These are phyloP conservation scores for Orchestes rusci DNA, from an alignment of 2,888 invertebrate genomes.

Conservation along the genomic window DNA sequence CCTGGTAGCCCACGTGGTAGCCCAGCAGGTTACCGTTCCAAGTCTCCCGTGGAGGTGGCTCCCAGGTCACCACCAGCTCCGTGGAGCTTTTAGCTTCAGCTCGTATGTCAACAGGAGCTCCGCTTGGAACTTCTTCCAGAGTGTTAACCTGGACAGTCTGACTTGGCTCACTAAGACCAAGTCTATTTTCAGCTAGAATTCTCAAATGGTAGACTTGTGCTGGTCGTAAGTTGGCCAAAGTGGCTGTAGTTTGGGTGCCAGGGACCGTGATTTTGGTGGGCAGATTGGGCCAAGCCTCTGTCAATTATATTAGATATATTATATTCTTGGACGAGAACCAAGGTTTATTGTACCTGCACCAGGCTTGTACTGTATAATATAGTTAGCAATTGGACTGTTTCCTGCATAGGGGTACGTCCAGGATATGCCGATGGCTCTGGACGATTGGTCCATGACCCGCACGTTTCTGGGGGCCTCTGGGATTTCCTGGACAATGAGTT, in stretches of 20 bases:
- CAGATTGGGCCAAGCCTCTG: conserved; percentile 76
- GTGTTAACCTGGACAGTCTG: conserved; percentile 80
- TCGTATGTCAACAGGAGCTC: conserved; percentile 72
- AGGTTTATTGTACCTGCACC: conserved; percentile 66
- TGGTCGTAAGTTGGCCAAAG: conserved; percentile 74
- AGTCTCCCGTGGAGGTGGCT: conserved; percentile 75
- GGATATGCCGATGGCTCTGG: conserved; percentile 74
- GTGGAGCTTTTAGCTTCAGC: conserved; percentile 81
- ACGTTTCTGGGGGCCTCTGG: conserved; percentile 86
- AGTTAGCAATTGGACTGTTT: conserved; percentile 81
- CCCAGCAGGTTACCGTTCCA: conserved; percentile 86
- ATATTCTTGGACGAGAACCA: neutral
- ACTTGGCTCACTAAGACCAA: conserved; percentile 82
- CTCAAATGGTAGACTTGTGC: conserved; percentile 83
- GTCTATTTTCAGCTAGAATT: conserved; percentile 81
- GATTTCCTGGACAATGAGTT: conserved; percentile 84
- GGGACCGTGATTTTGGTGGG: conserved; percentile 76
- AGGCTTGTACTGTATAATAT: conserved; percentile 83
- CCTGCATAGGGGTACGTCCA: conserved; percentile 89
- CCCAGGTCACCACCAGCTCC: conserved; percentile 78
- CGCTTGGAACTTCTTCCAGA: conserved; percentile 78
- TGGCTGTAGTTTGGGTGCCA: conserved; percentile 74
- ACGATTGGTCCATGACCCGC: conserved; percentile 76
- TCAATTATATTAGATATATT: neutral
- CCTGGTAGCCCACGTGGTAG: conserved; percentile 72